Evolutionary conservation across 2,888 invertebrate genomes (phyloP), one percentile per base, ranked within the genome.

Genomic region (Protodeltote pygarga): DNA sequence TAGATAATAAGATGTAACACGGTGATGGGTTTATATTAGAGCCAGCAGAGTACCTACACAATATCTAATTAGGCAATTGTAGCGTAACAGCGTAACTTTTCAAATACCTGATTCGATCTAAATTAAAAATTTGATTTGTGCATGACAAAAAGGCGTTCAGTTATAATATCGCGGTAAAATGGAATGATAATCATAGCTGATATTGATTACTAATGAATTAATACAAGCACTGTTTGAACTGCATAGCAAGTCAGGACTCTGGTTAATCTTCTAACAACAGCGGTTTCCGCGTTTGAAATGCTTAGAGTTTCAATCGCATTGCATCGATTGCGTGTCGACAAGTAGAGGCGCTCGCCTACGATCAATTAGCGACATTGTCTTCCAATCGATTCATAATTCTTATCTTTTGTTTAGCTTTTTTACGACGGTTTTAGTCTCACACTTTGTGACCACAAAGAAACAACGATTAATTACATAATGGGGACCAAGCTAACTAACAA

Each of bases 351-450:
- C 60, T 73, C 77, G 78, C 78, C 77, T 77, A 78, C 78, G 57
- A 66, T 57, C 75, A 89, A 89, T 89, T 87, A 86, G 73, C 73
- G 72, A 74, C 75, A 87, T 89, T 88, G 89, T 89, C 74, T 66
- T 66, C 65, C 53, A 63, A 71, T 73, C 63, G 69, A 77, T 77
- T 73, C 75, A 66, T 79, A 75, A 78, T 77, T 73, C 65, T 73
- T 74, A 61, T 65, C 65, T 70, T 79, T 82, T 83, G 77, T 83
- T 66, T 68, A 51, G 57, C 55, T 77, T 69, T 75, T 81, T 76
- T 79, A 52, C 58, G 48, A 58, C 40, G 15, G 23, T 42, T 17
- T 42, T 44, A 46, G 57, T 46, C 41, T 51, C 50, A 61, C 34
- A 51, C 24, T 53, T 49, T 29, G 38, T 32, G 24, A 11, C 11